Conservation (phyloP, 2,888 invertebrate genomes). For the Melieria picta region DNA sequence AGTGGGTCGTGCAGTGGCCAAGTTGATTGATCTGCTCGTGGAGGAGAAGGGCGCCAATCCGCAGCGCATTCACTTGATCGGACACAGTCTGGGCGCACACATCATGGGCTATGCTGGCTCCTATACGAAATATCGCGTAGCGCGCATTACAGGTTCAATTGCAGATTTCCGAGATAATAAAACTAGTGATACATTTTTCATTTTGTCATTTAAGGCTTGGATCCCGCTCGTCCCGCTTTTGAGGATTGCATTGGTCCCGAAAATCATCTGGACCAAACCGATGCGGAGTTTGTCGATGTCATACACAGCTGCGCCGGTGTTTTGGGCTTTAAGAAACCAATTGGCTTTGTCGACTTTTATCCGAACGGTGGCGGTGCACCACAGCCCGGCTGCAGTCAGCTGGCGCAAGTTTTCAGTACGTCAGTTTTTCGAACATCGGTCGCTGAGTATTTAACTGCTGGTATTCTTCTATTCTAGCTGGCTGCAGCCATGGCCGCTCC, state of each 20-base stretch:
- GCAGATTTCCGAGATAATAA: neutral
- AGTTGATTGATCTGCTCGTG: constrained; percentile 61
- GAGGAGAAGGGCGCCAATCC: constrained; percentile 61
- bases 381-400: constrained; percentile 76
- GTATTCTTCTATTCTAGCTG: constrained; percentile 63
- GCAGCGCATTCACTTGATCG: constrained; percentile 61
- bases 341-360: constrained; percentile 80
- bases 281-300: constrained; percentile 79
- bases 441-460: neutral
- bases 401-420: constrained; percentile 63
- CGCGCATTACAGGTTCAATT: constrained; percentile 71
- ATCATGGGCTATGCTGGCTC: constrained; percentile 71
- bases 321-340: constrained; percentile 69
- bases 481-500: constrained; percentile 77
- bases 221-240: constrained; percentile 72
- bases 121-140: constrained; percentile 66
- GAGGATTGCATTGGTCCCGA: constrained; percentile 63
- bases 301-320: constrained; percentile 78
- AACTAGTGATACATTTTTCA: constrained; percentile 8
- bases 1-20: constrained; percentile 63
- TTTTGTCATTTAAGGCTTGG: constrained; percentile 69
- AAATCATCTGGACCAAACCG: constrained; percentile 71
- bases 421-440: neutral
- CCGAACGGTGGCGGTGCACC: constrained; percentile 76
- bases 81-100: constrained; percentile 72